phyloP scores from a whole-genome alignment of 1,140 invertebrate species.

The Papilio machaon region DNA sequence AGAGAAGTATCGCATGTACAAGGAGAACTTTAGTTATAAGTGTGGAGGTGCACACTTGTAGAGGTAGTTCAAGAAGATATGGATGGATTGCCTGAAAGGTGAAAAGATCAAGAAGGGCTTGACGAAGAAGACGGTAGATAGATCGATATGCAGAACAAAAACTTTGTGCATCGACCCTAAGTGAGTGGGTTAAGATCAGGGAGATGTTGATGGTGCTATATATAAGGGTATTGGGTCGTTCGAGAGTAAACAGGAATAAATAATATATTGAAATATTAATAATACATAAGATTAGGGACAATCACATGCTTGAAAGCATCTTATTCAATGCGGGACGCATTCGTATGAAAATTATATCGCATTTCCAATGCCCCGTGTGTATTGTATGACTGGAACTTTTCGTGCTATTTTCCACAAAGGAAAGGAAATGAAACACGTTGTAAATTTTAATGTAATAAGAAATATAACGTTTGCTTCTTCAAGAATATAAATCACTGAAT shows the following conservation, averaged over 20 bases:
- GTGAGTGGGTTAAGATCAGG: no score
- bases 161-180: no score
- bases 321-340: neutral
- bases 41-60: no score
- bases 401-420: neutral
- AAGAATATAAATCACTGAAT: neutral
- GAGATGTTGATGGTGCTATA: no score
- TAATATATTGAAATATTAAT: neutral
- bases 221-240: no score
- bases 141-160: no score
- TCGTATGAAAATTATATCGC: constrained; percentile 30
- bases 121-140: no score
- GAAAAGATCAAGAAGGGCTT: no score
- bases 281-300: neutral
- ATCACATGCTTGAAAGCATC: neutral
- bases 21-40: no score
- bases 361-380: neutral
- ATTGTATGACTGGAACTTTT: neutral
- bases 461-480: neutral
- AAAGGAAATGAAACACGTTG: constrained; percentile 18
- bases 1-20: no score
- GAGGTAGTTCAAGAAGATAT: no score
- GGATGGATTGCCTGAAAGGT: no score
- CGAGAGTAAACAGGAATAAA: neutral
- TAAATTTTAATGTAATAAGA: constrained; percentile 19